Conservation (phyloP, 2,888 invertebrate species). For the Meteorus cinctellus region DNA sequence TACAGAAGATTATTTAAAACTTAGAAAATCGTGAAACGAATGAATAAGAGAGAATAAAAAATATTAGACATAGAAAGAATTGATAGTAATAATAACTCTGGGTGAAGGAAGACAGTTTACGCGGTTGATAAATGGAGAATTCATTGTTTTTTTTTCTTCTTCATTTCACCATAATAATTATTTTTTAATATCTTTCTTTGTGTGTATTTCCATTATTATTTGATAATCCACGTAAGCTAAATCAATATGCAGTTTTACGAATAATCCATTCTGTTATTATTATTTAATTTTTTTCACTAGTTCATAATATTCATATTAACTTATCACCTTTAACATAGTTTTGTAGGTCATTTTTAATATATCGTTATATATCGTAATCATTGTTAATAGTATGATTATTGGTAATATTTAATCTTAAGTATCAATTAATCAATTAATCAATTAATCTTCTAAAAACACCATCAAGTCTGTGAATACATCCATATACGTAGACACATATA, state of each 20-base stretch:
- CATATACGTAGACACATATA: slow-evolving; percentile 51
- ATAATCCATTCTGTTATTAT: slow-evolving; percentile 62
- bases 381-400: slow-evolving; percentile 65
- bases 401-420: slow-evolving; percentile 68
- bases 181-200: slow-evolving; percentile 38
- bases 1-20: not conserved
- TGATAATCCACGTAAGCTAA: slow-evolving; percentile 67
- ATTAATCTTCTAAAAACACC: slow-evolving; percentile 71
- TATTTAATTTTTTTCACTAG: slow-evolving; percentile 54
- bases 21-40: slow-evolving; percentile 12
- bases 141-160: slow-evolving; percentile 45
- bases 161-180: slow-evolving; percentile 63
- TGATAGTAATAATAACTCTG: slow-evolving; percentile 41
- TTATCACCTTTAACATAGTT: slow-evolving; percentile 67
- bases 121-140: slow-evolving; percentile 53
- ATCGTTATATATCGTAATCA: slow-evolving; percentile 54
- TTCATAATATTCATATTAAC: slow-evolving; percentile 68
- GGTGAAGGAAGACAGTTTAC: slow-evolving; percentile 50
- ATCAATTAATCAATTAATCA: slow-evolving; percentile 70
- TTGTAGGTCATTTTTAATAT: slow-evolving; percentile 56
- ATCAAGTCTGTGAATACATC: slow-evolving; percentile 67
- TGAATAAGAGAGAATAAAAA: slow-evolving; percentile 42
- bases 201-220: slow-evolving; percentile 57
- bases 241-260: slow-evolving; percentile 66
- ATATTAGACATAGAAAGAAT: slow-evolving; percentile 46